These are phyloP conservation scores for Corythaeola cristata DNA, from an alignment of 2,113 vertebrate species.

Conservation along the genomic window DNA sequence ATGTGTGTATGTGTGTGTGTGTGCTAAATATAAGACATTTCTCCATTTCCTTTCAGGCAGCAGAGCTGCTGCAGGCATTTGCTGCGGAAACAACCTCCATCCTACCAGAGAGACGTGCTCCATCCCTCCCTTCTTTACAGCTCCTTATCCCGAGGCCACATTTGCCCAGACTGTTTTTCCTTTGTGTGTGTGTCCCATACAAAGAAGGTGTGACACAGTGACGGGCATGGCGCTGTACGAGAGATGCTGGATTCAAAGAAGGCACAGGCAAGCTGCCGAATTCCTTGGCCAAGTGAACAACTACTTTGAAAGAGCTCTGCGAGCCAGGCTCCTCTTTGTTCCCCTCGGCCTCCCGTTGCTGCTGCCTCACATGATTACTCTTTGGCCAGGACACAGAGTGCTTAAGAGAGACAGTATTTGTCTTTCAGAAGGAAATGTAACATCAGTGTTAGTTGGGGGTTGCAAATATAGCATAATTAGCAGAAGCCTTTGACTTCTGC, in stretches of 20 bases:
- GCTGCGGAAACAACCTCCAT: neutral
- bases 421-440: neutral
- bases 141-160: neutral
- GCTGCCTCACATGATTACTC: slow-evolving; percentile 21
- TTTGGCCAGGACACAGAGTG: slow-evolving; percentile 51
- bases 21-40: neutral
- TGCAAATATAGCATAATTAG: neutral
- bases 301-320: slow-evolving; percentile 23
- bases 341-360: neutral
- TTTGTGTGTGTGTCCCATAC: neutral
- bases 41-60: neutral
- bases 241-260: neutral
- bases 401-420: neutral
- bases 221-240: neutral
- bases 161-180: neutral
- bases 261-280: neutral
- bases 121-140: neutral
- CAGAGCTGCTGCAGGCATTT: neutral
- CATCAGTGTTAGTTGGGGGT: neutral
- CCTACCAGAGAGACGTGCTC: neutral
- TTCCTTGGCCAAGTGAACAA: neutral
- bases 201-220: neutral
- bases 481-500: neutral
- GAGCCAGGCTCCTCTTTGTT: slow-evolving; percentile 7
- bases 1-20: neutral